Percentiles rank a stretch among this genome's conserved stretches.
Conservation (phyloP, 2,113 vertebrate genomes). For the Caracal caracal region DNA sequence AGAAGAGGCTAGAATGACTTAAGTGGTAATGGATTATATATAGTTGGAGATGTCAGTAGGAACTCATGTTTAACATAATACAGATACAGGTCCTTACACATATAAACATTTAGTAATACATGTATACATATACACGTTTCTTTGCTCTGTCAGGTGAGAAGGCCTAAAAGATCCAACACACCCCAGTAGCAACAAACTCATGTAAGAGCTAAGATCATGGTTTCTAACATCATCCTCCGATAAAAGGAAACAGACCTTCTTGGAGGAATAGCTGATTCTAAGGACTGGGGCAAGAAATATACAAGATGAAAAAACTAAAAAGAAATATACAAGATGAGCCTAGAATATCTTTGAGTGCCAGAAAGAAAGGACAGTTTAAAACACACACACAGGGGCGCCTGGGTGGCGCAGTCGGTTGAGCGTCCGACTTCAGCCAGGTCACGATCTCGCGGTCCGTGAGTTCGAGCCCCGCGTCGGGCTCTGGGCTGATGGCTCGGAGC, state of each 20-base stretch:
- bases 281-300: neutral
- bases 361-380: neutral
- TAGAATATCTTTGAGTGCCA: neutral
- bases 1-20: neutral
- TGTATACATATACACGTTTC: neutral
- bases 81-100: neutral
- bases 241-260: neutral
- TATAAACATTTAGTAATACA: neutral
- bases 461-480: too few relatives aligned
- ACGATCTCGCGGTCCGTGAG: too few relatives aligned
- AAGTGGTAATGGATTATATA: neutral
- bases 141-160: conserved; percentile 4
- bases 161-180: neutral
- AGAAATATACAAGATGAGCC: conserved; percentile 9
- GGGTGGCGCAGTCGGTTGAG: too few relatives aligned
- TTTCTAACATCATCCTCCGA: conserved; percentile 4
- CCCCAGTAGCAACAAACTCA: neutral
- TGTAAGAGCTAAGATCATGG: neutral
- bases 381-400: neutral
- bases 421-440: too few relatives aligned
- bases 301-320: neutral
- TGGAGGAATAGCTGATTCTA: neutral
- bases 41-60: neutral
- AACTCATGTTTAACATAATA: conserved; percentile 10
- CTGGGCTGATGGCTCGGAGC: too few relatives aligned